A percentile compares a stretch with the other conserved stretches of the same genome.
These are phyloP conservation scores for Podilymbus podiceps DNA, from an alignment of 2,113 vertebrate species.

Conservation along the genomic window DNA sequence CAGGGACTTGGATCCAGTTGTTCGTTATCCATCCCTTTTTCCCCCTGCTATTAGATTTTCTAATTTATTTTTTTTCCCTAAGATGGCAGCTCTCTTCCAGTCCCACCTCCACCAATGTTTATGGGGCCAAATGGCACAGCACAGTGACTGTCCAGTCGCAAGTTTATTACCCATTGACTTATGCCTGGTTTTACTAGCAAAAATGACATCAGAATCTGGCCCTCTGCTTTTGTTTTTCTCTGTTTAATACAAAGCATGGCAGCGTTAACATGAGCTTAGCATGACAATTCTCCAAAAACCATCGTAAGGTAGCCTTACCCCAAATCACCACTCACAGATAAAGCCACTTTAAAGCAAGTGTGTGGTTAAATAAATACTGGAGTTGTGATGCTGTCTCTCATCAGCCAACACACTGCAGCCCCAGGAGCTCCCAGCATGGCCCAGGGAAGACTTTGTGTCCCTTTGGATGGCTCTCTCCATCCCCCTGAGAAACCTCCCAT, in stretches of 20 bases:
- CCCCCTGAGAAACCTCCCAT: not conserved
- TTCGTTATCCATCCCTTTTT: rapidly evolving
- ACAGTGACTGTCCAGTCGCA: not conserved
- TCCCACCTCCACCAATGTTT: not conserved
- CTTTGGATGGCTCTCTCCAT: not conserved
- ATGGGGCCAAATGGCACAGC: rapidly evolving
- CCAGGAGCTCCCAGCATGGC: not conserved
- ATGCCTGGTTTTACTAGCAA: not conserved
- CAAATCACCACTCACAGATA: rapidly evolving
- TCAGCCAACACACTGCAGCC: too few relatives aligned
- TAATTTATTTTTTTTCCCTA: not conserved
- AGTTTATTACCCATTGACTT: not conserved
- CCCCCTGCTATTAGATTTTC: not conserved
- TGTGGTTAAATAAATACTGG: not conserved
- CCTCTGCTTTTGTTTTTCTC: not conserved
- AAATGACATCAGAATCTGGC: not conserved
- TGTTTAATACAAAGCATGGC: not conserved
- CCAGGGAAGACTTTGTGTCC: not conserved
- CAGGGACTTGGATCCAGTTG: not conserved
- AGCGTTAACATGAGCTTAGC: not conserved
- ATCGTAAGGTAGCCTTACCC: not conserved
- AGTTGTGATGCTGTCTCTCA: not conserved
- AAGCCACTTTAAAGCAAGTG: not conserved
- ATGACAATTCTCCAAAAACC: not conserved
- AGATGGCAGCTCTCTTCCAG: not conserved